Evolutionary conservation across 2,113 vertebrate species (phyloP), one percentile per base, ranked within the genome.

Genomic region (Cottus gobio): DNA sequence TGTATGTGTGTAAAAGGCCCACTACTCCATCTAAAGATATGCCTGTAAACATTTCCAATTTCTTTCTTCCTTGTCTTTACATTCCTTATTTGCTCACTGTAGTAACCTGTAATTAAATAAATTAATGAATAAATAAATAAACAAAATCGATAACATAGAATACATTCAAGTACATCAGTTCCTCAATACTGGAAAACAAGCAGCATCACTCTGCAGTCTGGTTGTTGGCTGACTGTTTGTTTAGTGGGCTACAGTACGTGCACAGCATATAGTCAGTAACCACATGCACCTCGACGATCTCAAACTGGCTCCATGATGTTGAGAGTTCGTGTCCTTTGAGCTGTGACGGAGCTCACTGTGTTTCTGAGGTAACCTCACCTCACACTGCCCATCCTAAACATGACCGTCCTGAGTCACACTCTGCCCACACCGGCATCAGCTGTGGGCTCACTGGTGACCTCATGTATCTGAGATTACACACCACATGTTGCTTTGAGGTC

Each of bases 91-190:
- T 73, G 26, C 78, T 77, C 68, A 83, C 52, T 67, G 64, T 24
- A 80, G 52, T 71, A 74, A 83, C 63, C 68, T 28, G 20, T 9
- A 68, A 54, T 66, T 57, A 65, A 79, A 88, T 71, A 36, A 82
- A 82, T 73, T 3, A 80, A 83, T 72, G 10, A n/a, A 64, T 71
- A 56, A 85, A 90, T 88, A 48, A 83, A 87, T 67, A 72, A 89
- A 82, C n/a, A 39, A 66, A 78, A 77, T 58, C 80, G 42, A 86
- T 83, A 79, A 80, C 66, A 66, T 62, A 76, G 69, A 79, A 86
- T 92, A 93, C 91, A 92, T 94, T 94, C 88, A 93, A 91, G 87
- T 92, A 87, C 77, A 83, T 82, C 83, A 80, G 70, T 87, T 86
- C 69, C 63, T 90, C 84, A 65, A 79, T 71, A 85, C 71, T 84